Base-by-base conservation (phyloP, 2,888 invertebrate species). In the Leuctra nigra region DNA sequence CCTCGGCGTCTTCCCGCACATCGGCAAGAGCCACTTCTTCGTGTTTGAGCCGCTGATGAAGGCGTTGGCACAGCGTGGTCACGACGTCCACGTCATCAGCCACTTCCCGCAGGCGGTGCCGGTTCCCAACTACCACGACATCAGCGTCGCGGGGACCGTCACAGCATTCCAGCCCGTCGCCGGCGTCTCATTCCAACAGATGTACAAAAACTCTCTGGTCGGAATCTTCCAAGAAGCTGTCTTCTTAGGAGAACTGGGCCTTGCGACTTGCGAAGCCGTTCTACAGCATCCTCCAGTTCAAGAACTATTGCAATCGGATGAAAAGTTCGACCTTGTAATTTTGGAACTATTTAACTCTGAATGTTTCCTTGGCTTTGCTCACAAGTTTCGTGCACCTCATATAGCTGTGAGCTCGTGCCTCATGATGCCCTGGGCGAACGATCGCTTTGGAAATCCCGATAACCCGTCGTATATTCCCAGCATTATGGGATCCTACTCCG, bases 71-170 rank as follows among this genome's bases (percentile, higher is more conserved):
- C 65, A 68, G 13, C 70, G 75, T 53, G 78, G 78, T 0, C 78
- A 79, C 61, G 75, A 78, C 63, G 75, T 78, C 1, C 77, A 77
- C 1, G 73, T 77, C 1, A 73, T 78, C 16, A 72, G 76, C 2
- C 71, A 73, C 1, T 62, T 70, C 55, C 70, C 63, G 53, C 71
- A 74, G 53, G 64, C 66, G 0, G 66, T 70, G 11, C 69, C 70
- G 4, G 69, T 73, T 1, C 62, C 70, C 0, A 76, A 73, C 57
- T 76, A 75, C 57, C 52, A 38, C 6, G 61, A 61, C 22, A 48
- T 61, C 22, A 44, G 47, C 36, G 35, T 59, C 2, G 52, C 53
- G 13, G 55, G 55, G n/a, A 23, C 29, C 1, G 4, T 48, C 6
- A 38, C 54, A 23, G 18, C 16, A 9, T 9, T 55, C 9, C 9